Conservation (phyloP, 2,888 invertebrate species). For the Synanthedon tipuliformis region DNA sequence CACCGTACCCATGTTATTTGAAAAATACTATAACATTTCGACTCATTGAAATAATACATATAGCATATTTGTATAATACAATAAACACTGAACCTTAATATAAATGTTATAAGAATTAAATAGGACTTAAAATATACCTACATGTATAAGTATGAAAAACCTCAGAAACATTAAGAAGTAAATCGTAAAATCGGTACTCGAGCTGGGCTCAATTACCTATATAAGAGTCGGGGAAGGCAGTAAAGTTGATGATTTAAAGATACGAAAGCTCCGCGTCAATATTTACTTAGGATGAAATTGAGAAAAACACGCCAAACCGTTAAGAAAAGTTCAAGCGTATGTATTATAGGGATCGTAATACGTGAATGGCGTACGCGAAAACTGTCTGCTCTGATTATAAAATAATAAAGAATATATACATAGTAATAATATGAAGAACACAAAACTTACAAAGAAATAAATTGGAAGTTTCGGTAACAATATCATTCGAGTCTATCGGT, state of each 20-base stretch:
- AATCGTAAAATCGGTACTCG: too few relatives aligned
- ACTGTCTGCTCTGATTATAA: constrained; percentile 1
- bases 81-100: too few relatives aligned
- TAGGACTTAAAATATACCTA: too few relatives aligned
- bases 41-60: too few relatives aligned
- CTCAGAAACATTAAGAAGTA: too few relatives aligned
- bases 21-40: too few relatives aligned
- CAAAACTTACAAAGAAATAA: constrained; percentile 5
- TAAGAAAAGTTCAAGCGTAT: constrained; percentile 6
- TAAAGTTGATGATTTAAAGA: constrained; percentile 25
- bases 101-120: too few relatives aligned
- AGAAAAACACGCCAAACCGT: constrained; percentile 12
- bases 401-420: constrained; percentile 1
- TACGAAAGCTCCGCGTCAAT: constrained; percentile 13
- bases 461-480: constrained; percentile 18
- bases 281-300: constrained; percentile 25
- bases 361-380: not conserved
- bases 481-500: constrained; percentile 11
- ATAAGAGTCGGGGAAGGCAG: not conserved
- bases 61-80: too few relatives aligned
- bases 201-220: too few relatives aligned
- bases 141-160: too few relatives aligned
- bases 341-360: constrained; percentile 3
- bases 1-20: too few relatives aligned
- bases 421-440: not conserved